These are phyloP conservation scores for Scortum barcoo DNA, from an alignment of 2,113 vertebrate species.

Conservation along the genomic window DNA sequence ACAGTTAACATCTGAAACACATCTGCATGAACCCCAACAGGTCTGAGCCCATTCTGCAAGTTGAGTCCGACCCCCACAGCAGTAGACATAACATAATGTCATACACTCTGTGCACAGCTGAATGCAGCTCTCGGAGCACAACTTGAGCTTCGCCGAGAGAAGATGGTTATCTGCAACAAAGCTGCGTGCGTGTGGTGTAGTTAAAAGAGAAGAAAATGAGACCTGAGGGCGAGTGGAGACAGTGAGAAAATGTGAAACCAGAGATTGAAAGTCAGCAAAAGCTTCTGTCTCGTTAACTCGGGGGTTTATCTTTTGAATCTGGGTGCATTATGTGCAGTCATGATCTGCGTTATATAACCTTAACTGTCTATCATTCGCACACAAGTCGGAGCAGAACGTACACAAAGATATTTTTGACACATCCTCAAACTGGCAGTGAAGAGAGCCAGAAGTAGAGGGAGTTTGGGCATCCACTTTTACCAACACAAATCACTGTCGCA, in stretches of 20 bases:
- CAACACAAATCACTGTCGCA: not conserved
- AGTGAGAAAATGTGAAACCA: not conserved
- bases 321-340: not conserved
- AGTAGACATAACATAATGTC: conserved; percentile 32
- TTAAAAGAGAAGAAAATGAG: conserved; percentile 16
- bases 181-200: conserved; percentile 12
- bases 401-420: not conserved
- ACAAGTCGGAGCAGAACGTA: conserved; percentile 10
- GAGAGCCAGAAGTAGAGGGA: not conserved
- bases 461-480: not conserved
- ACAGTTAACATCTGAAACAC: not conserved
- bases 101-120: conserved; percentile 7
- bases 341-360: not conserved
- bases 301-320: not conserved
- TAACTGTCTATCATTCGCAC: not conserved
- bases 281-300: not conserved
- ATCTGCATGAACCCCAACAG: conserved; percentile 15
- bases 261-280: not conserved
- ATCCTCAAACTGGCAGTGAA: not conserved
- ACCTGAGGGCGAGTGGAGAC: conserved; percentile 18
- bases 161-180: conserved; percentile 47
- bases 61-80: conserved; percentile 12
- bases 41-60: conserved; percentile 45
- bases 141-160: conserved; percentile 9
- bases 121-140: conserved; percentile 7